Conservation (phyloP, 2,113 vertebrate genomes). For the Pao palembangensis region DNA sequence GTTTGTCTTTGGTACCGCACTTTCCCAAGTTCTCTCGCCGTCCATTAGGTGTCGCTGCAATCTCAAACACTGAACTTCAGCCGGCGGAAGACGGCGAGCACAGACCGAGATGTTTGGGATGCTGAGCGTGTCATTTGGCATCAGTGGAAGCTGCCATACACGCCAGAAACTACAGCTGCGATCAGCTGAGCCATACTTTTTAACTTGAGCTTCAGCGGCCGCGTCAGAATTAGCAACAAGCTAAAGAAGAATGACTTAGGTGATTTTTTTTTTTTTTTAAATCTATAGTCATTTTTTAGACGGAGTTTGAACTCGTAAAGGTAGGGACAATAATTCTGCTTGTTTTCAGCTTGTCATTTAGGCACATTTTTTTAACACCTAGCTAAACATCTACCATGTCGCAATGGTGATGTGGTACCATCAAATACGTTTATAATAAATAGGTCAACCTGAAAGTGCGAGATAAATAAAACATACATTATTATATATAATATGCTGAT, state of each 20-base stretch:
- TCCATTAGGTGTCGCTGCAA: constrained; percentile 47
- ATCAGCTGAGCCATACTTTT: not conserved
- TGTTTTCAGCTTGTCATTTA: not conserved
- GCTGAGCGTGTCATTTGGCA: not conserved
- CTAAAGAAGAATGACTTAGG: constrained; percentile 9
- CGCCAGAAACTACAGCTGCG: not conserved
- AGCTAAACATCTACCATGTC: not conserved
- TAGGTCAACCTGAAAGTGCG: constrained; percentile 2
- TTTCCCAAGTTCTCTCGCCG: not conserved
- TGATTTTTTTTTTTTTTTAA: not conserved
- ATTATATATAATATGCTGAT: not conserved
- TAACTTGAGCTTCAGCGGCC: constrained; percentile 14
- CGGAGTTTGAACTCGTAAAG: constrained; percentile 32
- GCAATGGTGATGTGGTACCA: not conserved
- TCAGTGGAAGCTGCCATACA: constrained; percentile 23
- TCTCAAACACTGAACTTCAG: constrained; percentile 7
- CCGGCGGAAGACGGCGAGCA: constrained; percentile 25
- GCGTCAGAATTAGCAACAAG: not conserved
- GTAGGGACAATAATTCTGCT: constrained; percentile 16
- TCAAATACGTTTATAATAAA: not conserved
- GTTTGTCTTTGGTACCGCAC: no score
- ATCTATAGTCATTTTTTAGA: not conserved
- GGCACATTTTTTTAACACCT: not conserved
- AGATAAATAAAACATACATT: not conserved
- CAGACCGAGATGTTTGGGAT: constrained; percentile 4